phyloP scores from a whole-genome alignment of 1,140 invertebrate genomes.

The Brachionus calyciflorus region DNA sequence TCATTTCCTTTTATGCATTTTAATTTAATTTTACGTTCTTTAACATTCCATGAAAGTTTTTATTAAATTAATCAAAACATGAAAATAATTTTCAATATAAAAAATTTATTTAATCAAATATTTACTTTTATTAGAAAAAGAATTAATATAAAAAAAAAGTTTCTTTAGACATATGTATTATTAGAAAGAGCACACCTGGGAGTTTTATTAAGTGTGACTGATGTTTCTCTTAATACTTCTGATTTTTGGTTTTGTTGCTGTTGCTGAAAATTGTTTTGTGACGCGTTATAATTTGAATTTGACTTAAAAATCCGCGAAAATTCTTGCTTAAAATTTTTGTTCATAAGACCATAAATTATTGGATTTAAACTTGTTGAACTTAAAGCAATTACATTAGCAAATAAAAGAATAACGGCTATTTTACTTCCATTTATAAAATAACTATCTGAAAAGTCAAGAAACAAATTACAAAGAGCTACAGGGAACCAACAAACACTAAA shows the following conservation, averaged over 20 bases:
- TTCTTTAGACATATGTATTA: slow-evolving; percentile 7
- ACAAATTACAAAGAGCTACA: slow-evolving; percentile 8
- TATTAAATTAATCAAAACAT: no score
- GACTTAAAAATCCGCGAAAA: slow-evolving; percentile 52
- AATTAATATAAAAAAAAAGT: neutral
- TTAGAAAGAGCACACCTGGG: neutral
- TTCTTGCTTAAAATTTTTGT: slow-evolving; percentile 67
- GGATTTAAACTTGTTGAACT: slow-evolving; percentile 78
- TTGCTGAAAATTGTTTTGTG: neutral
- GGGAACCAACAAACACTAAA: slow-evolving; percentile 40
- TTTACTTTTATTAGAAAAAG: neutral
- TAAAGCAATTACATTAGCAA: neutral
- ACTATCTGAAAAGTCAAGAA: slow-evolving; percentile 24
- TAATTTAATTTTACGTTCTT: no score
- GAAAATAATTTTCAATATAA: no score
- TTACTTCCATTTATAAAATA: slow-evolving; percentile 18
- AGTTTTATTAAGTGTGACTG: neutral
- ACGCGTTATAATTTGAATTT: neutral
- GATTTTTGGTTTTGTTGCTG: neutral
- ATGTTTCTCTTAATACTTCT: neutral
- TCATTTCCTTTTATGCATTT: no score
- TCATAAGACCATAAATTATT: slow-evolving; percentile 70
- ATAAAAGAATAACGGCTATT: neutral
- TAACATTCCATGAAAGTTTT: no score
- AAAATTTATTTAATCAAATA: neutral